Evolutionary conservation across 2,113 vertebrate genomes (phyloP).

Genomic region (Toxotes jaculatrix): DNA sequence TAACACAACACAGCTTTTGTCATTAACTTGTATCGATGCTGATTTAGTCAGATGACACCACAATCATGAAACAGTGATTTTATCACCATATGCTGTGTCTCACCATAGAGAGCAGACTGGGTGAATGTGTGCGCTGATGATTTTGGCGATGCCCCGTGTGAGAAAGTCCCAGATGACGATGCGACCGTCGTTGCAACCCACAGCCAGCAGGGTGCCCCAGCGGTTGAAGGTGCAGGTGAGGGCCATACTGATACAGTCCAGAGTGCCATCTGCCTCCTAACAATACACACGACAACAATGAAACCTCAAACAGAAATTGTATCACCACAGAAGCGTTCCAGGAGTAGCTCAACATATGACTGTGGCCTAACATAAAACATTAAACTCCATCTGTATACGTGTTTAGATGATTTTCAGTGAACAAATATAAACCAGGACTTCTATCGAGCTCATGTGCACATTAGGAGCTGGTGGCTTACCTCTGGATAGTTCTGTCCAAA

Average conservation of each 20-base stretch:
- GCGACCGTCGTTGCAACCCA: conserved; percentile 97
- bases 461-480: conserved; percentile 82
- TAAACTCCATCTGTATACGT: not conserved
- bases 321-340: not conserved
- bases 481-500: conserved; percentile 99
- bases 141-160: conserved; percentile 97
- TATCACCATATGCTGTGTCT: conserved; percentile 40
- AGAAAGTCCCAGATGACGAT: conserved; percentile 99
- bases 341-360: not conserved
- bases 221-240: conserved; percentile 99
- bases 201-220: conserved; percentile 97
- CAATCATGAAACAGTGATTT: not conserved
- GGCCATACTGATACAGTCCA: conserved; percentile 99
- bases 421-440: not conserved
- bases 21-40: too few relatives aligned
- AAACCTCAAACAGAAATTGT: not conserved
- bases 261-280: conserved; percentile 95
- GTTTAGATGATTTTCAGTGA: not conserved
- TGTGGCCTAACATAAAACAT: not conserved
- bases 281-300: conserved; percentile 15
- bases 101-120: conserved; percentile 96
- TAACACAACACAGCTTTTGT: too few relatives aligned
- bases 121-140: conserved; percentile 98
- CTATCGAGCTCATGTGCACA: not conserved
- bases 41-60: too few relatives aligned